Conservation (phyloP, 2,797 vertebrate genomes). For the Hypotaenidia philippensis region DNA sequence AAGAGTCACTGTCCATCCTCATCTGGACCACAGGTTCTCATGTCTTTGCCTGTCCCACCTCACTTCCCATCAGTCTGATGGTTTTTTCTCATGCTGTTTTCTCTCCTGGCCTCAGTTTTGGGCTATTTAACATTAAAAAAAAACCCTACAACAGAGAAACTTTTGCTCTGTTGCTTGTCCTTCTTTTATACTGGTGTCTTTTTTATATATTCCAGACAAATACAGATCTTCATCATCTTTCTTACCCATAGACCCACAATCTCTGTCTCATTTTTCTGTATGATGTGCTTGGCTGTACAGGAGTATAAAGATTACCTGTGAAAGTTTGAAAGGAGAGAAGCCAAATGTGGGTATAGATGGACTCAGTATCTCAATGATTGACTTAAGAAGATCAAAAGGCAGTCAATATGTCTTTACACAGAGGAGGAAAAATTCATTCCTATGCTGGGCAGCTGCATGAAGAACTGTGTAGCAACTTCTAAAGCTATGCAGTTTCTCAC, state of each 20-base stretch:
- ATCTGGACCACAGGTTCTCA: not conserved
- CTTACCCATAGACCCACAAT: not conserved
- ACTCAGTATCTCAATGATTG: not conserved
- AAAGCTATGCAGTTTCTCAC: not conserved
- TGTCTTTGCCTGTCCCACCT: accelerated
- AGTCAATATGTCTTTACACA: not conserved
- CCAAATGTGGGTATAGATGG: not conserved
- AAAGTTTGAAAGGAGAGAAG: not conserved
- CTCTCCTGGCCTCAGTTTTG: not conserved
- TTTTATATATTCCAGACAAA: not conserved
- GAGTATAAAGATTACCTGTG: not conserved
- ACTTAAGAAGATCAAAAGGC: not conserved
- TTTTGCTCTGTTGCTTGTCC: not conserved
- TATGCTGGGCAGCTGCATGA: accelerated
- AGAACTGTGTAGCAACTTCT: not conserved
- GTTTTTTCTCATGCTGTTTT: not conserved
- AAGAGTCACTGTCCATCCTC: not conserved
- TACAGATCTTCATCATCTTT: not conserved
- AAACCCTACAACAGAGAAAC: not conserved
- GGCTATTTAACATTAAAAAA: not conserved
- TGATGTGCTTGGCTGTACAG: not conserved
- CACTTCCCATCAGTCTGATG: not conserved
- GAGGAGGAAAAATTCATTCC: not conserved
- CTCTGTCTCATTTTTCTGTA: not conserved
- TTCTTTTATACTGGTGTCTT: not conserved